These are phyloP conservation scores for Okapia johnstoni DNA, from an alignment of 2,113 vertebrate genomes.

Conservation along the genomic window DNA sequence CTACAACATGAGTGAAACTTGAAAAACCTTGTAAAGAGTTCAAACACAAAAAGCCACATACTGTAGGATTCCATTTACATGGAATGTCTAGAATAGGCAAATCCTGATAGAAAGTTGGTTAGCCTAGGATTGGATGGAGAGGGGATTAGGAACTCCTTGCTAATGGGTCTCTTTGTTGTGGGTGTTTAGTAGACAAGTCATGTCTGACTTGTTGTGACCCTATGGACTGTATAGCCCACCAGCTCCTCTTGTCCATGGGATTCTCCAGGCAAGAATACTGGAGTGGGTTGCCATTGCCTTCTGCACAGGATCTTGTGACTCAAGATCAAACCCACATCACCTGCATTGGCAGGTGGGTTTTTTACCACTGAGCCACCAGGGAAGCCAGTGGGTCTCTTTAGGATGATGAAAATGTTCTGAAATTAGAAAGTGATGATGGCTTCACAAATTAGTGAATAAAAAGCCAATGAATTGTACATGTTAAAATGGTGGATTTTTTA, in stretches of 20 bases:
- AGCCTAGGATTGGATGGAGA: neutral
- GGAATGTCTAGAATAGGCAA: neutral
- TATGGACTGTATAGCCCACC: neutral
- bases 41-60: neutral
- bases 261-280: neutral
- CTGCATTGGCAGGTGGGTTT: neutral
- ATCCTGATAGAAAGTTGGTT: neutral
- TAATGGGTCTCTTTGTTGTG: neutral
- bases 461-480: neutral
- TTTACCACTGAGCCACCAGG: neutral
- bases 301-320: neutral
- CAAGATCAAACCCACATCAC: neutral
- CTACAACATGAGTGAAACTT: neutral
- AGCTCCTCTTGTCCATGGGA: neutral
- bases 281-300: neutral
- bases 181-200: neutral
- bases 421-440: neutral
- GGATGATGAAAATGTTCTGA: neutral
- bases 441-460: neutral
- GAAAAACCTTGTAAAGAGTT: neutral
- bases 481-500: neutral
- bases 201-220: neutral
- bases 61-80: neutral
- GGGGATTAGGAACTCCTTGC: neutral
- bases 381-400: neutral